Evolutionary conservation across 2,113 vertebrate species (phyloP).

Genomic region (Furnarius figulus): DNA sequence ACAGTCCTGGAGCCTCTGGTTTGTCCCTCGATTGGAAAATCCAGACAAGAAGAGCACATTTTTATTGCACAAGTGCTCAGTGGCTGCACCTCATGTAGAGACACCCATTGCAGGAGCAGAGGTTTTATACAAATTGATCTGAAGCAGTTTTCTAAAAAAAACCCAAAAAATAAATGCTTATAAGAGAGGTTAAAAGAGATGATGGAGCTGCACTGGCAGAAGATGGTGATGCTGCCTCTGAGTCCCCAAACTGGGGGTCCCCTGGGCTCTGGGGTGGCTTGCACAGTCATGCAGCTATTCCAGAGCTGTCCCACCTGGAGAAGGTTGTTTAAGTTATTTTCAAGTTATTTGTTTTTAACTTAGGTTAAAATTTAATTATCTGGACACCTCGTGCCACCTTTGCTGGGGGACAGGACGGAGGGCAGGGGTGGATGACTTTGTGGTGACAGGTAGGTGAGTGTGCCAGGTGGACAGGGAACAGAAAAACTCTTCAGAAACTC

Average conservation of each 20-base stretch:
- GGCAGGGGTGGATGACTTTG: fast-evolving
- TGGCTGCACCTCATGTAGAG: fast-evolving
- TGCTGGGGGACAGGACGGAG: not conserved
- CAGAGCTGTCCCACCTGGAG: not conserved
- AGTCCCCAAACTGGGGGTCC: fast-evolving
- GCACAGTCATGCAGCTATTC: not conserved
- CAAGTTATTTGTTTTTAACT: not conserved
- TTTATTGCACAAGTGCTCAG: not conserved
- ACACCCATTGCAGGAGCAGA: fast-evolving
- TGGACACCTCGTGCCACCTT: no score
- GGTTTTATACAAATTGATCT: not conserved
- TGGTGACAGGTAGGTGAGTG: not conserved
- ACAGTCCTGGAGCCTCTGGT: fast-evolving
- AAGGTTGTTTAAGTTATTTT: not conserved
- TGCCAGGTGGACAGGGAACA: not conserved
- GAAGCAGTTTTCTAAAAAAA: not conserved
- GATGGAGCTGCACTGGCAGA: fast-evolving
- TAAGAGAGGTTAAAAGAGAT: not conserved
- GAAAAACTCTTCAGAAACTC: not conserved
- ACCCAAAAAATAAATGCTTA: not conserved
- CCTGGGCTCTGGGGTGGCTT: fast-evolving
- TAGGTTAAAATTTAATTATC: not conserved
- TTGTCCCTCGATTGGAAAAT: not conserved
- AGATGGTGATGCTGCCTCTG: not conserved
- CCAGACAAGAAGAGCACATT: fast-evolving